Percentiles rank a stretch among this genome's conserved stretches.
These are phyloP conservation scores for Lepisosteus osseus DNA, from an alignment of 2,113 vertebrate species.

Conservation along the genomic window DNA sequence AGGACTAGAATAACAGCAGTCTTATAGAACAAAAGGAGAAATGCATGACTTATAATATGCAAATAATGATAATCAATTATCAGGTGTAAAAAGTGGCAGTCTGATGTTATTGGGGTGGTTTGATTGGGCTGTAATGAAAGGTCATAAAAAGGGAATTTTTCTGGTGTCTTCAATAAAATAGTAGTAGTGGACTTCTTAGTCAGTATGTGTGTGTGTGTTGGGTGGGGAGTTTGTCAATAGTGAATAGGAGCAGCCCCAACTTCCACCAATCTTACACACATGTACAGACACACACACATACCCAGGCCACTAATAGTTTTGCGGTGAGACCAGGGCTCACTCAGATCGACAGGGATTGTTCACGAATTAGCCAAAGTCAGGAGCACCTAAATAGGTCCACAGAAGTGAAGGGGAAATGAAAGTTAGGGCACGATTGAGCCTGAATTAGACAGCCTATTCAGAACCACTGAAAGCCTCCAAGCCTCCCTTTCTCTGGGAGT, in stretches of 20 bases:
- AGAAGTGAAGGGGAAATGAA: conserved; percentile 76
- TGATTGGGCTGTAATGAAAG: conserved; percentile 64
- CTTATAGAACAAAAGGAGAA: conserved; percentile 25
- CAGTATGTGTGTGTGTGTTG: too few relatives aligned
- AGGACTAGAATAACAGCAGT: conserved; percentile 55
- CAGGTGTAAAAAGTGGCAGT: not conserved
- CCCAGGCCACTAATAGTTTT: conserved; percentile 25
- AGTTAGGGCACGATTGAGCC: conserved; percentile 83
- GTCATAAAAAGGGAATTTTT: conserved; percentile 47
- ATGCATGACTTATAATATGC: not conserved
- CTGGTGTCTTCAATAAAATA: too few relatives aligned
- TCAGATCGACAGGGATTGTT: conserved; percentile 76
- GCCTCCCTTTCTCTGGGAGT: conserved; percentile 77
- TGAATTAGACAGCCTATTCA: conserved; percentile 89
- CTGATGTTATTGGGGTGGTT: conserved; percentile 47
- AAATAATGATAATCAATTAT: too few relatives aligned
- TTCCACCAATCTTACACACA: conserved; percentile 2
- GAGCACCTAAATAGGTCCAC: conserved; percentile 75
- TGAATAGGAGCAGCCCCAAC: too few relatives aligned
- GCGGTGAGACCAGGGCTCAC: conserved; percentile 64
- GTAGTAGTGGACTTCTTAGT: too few relatives aligned
- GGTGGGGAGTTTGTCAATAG: too few relatives aligned
- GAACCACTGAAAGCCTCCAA: conserved; percentile 75
- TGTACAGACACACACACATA: conserved; percentile 6
- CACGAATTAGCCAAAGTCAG: conserved; percentile 88